Evolutionary conservation across 2,113 vertebrate species (phyloP), one percentile per base, ranked within the genome.

Genomic region (Pseudopipra pipra): DNA sequence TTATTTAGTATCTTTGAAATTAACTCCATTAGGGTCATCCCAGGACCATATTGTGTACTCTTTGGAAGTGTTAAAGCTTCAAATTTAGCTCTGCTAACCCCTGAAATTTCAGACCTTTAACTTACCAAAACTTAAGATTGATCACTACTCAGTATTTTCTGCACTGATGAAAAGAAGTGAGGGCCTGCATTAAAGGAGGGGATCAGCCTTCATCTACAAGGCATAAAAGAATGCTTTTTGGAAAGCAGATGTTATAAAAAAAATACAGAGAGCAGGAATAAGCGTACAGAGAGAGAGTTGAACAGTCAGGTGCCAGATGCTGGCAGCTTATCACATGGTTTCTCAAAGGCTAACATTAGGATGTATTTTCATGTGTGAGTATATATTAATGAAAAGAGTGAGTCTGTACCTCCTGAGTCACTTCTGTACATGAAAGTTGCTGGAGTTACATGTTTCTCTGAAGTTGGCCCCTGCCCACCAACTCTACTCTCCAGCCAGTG

Each of bases 41-140:
- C 68, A 28, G 18, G n/a, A 76, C 21, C 27, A 27, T 20, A 55
- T 8, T 14, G 14, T 14, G 5, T 28, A 6, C 31, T 51, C 19
- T 75, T 62, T 80, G 63, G 20, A 81, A 71, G 27, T 24, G 33
- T 51, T 77, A 83, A 83, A 23, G 1, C 35, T 76, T 37, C 22
- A 24, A 47, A 90, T 72, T 90, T 59, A 86, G 22, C 11, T 81
- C 35, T 74, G 6, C 21, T 55, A 66, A 80, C 58, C 11, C 6
- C 47, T 67, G 61, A 90, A 15, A 81, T 90, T 85, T 82, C 71
- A 92, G 65, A 55, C 33, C 47, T 93, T 96, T 92, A 91, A 65
- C 22, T 22, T 71, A 39, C 11, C 63, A 67, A 47, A 81, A 68
- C 4, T 9, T 31, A 75, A 87, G 28, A 89, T 41, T 87, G 65